Evolutionary conservation across 1,140 invertebrate genomes (phyloP).

Genomic region (Hypothenemus hampei): DNA sequence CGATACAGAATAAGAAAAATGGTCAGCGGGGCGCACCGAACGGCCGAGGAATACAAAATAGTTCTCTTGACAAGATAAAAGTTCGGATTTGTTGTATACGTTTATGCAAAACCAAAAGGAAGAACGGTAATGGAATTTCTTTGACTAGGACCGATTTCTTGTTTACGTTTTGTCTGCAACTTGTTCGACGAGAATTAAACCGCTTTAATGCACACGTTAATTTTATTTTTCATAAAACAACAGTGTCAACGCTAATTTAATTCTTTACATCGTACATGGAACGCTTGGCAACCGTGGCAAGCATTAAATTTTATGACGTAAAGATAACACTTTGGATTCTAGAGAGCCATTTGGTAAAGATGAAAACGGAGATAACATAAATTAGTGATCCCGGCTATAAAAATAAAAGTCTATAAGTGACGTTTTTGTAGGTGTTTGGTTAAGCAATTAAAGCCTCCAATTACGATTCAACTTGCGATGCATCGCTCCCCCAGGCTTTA

Average conservation of each 20-base stretch:
- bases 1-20: conserved; percentile 17
- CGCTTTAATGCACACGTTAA: neutral
- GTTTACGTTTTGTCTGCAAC: conserved; percentile 7
- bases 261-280: too few relatives aligned
- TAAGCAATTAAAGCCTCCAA: conserved; percentile 13
- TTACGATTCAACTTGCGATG: conserved; percentile 6
- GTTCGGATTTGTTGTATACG: conserved; percentile 12
- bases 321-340: conserved; percentile 1
- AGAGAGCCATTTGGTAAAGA: neutral
- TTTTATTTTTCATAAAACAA: too few relatives aligned
- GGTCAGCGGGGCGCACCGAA: conserved; percentile 4
- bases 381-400: conserved; percentile 3
- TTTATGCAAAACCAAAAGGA: conserved; percentile 22
- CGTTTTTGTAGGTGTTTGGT: conserved; percentile 4
- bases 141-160: conserved; percentile 10
- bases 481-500: neutral
- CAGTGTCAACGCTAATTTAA: too few relatives aligned
- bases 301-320: neutral
- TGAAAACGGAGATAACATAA: conserved; percentile 2
- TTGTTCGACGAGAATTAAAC: neutral
- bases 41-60: conserved; percentile 17
- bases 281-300: neutral
- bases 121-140: conserved; percentile 20
- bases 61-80: conserved; percentile 23
- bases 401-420: conserved; percentile 4